Evolutionary conservation across 2,888 invertebrate species (phyloP), one percentile per base, ranked within the genome.

Genomic region (Cacoxenus indagator): DNA sequence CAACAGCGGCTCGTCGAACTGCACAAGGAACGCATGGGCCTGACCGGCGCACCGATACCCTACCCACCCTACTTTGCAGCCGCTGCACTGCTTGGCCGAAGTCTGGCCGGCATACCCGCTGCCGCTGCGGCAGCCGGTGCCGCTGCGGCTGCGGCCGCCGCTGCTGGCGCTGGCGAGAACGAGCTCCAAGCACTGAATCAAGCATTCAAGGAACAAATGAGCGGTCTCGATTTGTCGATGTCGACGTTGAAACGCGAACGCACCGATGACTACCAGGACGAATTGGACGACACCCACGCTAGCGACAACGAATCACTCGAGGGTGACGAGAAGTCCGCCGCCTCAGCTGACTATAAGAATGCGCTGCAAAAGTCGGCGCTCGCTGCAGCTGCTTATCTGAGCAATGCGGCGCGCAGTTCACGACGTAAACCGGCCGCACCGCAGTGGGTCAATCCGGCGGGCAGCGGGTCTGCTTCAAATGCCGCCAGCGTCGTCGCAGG

Each of bases 391-490:
- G 85, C 74, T 11, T 78, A 78, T 61, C 76, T 81, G 76, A 75
- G 77, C 76, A 75, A 84, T 74, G 72, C 84, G 67, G 72, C 81
- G 69, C 69, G 83, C 61, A 73, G 82, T 31, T 95, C 93, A 67
- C 90, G 96, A 73, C 91, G 98, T 82, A 98, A 98, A 90, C 96
- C 97, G 0, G 97, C 96, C 1, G 97, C 97, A 66, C 98, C 98
- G 1, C 97, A 98, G 89, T 97, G 98, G 96, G 96, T 98, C 4
- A 97, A 97, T 88, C 98, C 98, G 0, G 86, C 86, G 0, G 83
- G 1, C 5, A 55, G 61, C 9, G 45, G n/a, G 2, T 5, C 67
- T 3, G 29, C 61, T 4, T 48, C 46, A 11, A 96, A 96, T 80
- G 95, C 95, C 95, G 94, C 70, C 0, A 73, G 69, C 24, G 74